Evolutionary conservation across 2,888 invertebrate species (phyloP).

Genomic region (Lasioglossum marginatum): DNA sequence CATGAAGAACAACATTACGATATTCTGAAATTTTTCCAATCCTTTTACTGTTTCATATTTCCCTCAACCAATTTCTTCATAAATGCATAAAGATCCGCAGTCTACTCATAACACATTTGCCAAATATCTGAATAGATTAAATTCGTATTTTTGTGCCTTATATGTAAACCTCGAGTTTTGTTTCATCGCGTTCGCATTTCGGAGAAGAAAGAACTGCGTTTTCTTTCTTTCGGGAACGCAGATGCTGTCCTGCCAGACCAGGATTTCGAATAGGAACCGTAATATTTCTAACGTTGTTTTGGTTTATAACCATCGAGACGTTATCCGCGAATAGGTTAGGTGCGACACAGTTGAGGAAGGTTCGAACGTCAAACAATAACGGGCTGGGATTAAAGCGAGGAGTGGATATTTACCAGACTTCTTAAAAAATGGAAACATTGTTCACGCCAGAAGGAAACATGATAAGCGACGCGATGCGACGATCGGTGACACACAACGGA

Average conservation of each 20-base stretch:
- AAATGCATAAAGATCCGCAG: too few species aligned
- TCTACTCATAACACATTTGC: not conserved
- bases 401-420: constrained; percentile 87
- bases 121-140: not conserved
- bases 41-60: too few species aligned
- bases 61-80: too few species aligned
- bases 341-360: constrained; percentile 15
- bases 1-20: too few species aligned
- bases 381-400: not conserved
- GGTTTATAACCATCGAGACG: not conserved
- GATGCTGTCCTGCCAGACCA: not conserved
- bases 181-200: not conserved
- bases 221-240: not conserved
- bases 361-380: constrained; percentile 1
- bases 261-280: not conserved
- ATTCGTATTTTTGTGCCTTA: not conserved
- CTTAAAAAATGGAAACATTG: constrained; percentile 92
- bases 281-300: not conserved
- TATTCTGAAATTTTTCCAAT: too few species aligned
- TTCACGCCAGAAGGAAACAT: constrained; percentile 82
- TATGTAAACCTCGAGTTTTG: not conserved
- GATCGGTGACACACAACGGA: constrained; percentile 27
- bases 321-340: constrained; percentile 47
- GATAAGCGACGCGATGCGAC: constrained; percentile 73
- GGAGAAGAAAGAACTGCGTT: not conserved